Evolutionary conservation across 2,113 vertebrate species (phyloP).

Genomic region (Notechis scutatus): DNA sequence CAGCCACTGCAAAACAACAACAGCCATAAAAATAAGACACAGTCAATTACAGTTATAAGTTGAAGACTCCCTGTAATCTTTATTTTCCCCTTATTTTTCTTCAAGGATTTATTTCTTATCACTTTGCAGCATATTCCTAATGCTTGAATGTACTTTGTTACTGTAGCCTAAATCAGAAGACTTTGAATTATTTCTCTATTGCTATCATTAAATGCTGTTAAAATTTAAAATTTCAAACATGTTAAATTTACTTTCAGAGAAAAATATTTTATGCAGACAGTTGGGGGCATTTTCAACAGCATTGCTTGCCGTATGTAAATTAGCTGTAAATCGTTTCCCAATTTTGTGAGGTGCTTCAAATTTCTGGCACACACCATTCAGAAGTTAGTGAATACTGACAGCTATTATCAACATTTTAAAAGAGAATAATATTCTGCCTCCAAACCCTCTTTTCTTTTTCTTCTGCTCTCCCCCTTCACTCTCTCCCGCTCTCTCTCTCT

Average conservation of each 20-base stretch:
- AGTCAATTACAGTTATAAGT: neutral
- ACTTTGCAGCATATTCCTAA: neutral
- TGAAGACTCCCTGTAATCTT: neutral
- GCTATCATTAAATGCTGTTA: neutral
- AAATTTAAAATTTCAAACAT: neutral
- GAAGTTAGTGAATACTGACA: slow-evolving; percentile 25
- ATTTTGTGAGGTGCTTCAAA: slow-evolving; percentile 16
- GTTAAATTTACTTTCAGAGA: neutral
- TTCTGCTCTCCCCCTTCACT: slow-evolving; percentile 32
- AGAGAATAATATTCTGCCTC: slow-evolving; percentile 78
- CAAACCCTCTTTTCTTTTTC: slow-evolving; percentile 73
- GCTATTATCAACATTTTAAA: slow-evolving; percentile 55
- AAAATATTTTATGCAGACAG: neutral
- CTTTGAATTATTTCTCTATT: neutral
- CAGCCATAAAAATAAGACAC: neutral
- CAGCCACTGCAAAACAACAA: neutral
- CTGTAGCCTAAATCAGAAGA: neutral
- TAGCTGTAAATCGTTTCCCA: neutral
- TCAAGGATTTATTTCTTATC: neutral
- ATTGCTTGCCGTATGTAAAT: neutral
- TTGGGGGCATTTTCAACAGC: neutral
- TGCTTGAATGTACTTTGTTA: neutral
- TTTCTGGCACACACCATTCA: slow-evolving; percentile 8
- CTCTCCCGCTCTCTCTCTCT: slow-evolving; percentile 10
- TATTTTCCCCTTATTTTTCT: neutral